A percentile compares a stretch with the other conserved stretches of the same genome.
phyloP scores from a whole-genome alignment of 2,797 vertebrate species.

The Coluber constrictor region DNA sequence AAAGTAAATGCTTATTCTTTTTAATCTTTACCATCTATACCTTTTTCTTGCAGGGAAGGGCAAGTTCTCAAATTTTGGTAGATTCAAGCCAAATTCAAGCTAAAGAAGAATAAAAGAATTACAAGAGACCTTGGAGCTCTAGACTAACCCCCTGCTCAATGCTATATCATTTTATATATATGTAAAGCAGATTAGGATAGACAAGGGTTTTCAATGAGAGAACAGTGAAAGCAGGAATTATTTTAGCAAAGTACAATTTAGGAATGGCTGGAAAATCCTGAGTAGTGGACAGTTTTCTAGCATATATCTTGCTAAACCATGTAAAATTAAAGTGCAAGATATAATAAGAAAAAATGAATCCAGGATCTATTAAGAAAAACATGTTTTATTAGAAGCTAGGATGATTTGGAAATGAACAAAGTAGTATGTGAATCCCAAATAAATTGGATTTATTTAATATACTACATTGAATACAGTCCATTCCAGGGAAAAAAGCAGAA shows the following conservation, averaged over 20 bases:
- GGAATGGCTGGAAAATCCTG: not conserved
- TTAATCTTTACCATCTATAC: not conserved
- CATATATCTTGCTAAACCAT: not conserved
- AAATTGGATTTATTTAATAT: not conserved
- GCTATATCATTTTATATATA: not conserved
- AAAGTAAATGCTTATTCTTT: not conserved
- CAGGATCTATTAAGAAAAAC: not conserved
- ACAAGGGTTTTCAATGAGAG: not conserved
- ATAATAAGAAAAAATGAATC: not conserved
- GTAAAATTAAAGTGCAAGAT: not conserved
- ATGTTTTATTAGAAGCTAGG: not conserved
- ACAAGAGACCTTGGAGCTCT: not conserved
- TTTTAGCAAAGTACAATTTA: not conserved
- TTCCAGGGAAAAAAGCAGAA: not conserved
- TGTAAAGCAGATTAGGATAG: not conserved
- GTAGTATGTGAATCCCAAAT: not conserved
- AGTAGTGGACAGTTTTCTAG: not conserved
- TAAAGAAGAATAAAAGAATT: not conserved
- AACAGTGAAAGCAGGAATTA: not conserved
- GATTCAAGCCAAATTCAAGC: not conserved
- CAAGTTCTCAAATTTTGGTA: not conserved
- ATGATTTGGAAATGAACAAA: not conserved
- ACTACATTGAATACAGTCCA: not conserved
- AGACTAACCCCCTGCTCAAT: not conserved
- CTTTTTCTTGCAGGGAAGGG: not conserved